Conservation (phyloP, 2,113 vertebrate species). For the Forbesichthys papilliferus region DNA sequence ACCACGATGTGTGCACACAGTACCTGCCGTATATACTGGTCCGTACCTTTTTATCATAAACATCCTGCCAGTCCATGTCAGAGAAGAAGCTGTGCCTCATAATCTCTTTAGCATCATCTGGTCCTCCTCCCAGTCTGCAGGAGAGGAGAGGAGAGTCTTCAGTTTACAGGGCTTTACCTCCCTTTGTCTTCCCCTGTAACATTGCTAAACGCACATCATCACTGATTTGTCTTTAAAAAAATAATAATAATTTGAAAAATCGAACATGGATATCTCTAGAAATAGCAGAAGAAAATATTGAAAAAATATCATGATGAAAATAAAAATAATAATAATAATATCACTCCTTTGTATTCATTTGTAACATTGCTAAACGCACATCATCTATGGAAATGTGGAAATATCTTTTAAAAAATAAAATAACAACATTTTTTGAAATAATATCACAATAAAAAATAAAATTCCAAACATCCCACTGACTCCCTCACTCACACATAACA, state of each 20-base stretch:
- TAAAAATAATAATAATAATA: too few relatives aligned
- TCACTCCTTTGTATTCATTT: too few relatives aligned
- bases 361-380: too few relatives aligned
- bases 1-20: neutral
- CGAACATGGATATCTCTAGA: too few relatives aligned
- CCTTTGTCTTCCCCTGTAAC: neutral
- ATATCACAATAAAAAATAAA: neutral
- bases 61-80: constrained; percentile 94
- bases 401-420: too few relatives aligned
- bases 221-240: too few relatives aligned
- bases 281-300: too few relatives aligned
- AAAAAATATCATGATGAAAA: too few relatives aligned
- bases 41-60: constrained; percentile 96
- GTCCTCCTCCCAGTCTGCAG: constrained; percentile 91
- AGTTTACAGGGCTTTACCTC: neutral
- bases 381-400: too few relatives aligned
- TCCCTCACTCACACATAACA: neutral
- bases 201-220: too few relatives aligned
- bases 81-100: constrained; percentile 96
- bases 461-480: too few relatives aligned
- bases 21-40: neutral
- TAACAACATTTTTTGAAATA: neutral
- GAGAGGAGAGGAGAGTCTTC: constrained; percentile 2
- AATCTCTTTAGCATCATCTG: constrained; percentile 96
- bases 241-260: too few relatives aligned